Evolutionary conservation across 2,113 vertebrate genomes (phyloP), one percentile per base, ranked within the genome.

Genomic region (Uropsilus gracilis): DNA sequence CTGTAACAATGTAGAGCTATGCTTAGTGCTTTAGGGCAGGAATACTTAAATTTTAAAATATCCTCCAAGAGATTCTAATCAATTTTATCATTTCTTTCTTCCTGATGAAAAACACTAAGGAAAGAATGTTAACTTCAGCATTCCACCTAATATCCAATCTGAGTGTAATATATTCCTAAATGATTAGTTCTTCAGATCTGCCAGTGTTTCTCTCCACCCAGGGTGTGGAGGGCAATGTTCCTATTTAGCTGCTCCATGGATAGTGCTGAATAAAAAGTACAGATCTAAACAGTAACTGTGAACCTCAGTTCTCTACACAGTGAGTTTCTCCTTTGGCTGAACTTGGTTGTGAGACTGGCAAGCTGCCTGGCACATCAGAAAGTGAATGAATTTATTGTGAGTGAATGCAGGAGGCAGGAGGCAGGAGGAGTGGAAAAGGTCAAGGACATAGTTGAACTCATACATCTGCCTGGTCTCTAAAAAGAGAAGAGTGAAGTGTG

Each of bases 281-380:
- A 9, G 8, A 1, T 76, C 39, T 87, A 73, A 72, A 71, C 1
- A 91, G 69, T 34, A 84, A 37, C 39, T 77, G 3, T 61, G 34
- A 95, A 22, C 42, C 22, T 30, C 10, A 10, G 85, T 55, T 76
- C 24, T 78, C 34, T 84, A n/a, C 46, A 59, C 34, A 86, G 68
- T 80, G 69, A 97, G 64, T 50, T 46, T 86, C 46, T 95, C 61
- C 72, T 95, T 90, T 85, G 44, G 18, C 44, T 94, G 42, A 95
- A 96, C 63, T 94, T 94, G 78, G n/a, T 64, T 86, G 20, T 71
- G 53, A 88, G 17, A 64, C 34, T 88, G 71, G 77, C 85, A 95
- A 72, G 22, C 34, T 85, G 55, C 91, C 86, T 30, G 24, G n/a
- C 26, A 28, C 32, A 55, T 90, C 37, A 90, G 77, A 89, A n/a